Evolutionary conservation across 2,797 vertebrate genomes (phyloP), one percentile per base, ranked within the genome.

Genomic region (Valencia hispanica): DNA sequence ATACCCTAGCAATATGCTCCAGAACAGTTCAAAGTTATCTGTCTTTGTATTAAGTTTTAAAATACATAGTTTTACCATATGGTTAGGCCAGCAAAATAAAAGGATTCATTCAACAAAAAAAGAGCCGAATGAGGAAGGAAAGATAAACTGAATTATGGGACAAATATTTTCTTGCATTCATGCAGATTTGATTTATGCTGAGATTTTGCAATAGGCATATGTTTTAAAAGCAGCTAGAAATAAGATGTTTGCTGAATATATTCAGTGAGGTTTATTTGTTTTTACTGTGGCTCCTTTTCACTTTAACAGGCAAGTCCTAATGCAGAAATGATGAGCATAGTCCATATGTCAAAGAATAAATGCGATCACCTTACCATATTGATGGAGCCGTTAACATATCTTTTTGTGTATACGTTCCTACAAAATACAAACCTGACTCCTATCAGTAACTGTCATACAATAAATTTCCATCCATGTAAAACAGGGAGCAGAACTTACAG

Each of bases 21-120:
- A 74, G 76, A 45, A 51, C 79, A 45, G 55, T 78, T 50, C 47
- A n/a, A 14, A 68, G 20, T 15, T 17, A 1, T 66, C 10, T 55
- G 15, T 51, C 36, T 70, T 66, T 51, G n/a, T 50, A 9, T 75
- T 51, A 9, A 47, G 36, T 48, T 75, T 45, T 61, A 34, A 53
- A 71, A 25, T 15, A 7, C 5, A 25, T 7, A 39, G 11, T 34
- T 20, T 74, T 68, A 57, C 70, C 75, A 68, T 1, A n/a, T 68
- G 11, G 73, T 78, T 74, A 70, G 30, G 51, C 45, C 47, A 11
- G 18, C 10, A 22, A 50, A 50, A 50, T 34, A 18, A 22, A 39
- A 50, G 17, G 7, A 70, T 22, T 11, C 0, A 70, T 50, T 20
- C 25, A 70, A 22, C 30, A 50, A 22, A 32, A 32, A 48, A 45